Evolutionary conservation across 2,113 vertebrate species (phyloP).

Genomic region (Phrynosoma platyrhinos): DNA sequence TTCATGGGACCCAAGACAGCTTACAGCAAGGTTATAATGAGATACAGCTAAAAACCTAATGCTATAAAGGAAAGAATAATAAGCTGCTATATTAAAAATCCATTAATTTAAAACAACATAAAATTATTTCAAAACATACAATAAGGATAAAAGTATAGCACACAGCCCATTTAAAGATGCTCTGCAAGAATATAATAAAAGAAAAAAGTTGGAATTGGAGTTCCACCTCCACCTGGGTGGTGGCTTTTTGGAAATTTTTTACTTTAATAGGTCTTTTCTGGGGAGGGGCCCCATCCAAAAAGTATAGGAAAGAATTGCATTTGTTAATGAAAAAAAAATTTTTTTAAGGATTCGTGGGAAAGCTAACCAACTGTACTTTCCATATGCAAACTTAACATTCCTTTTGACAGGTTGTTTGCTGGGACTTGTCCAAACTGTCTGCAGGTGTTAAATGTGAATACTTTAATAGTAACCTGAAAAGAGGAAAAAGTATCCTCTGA

Average conservation of each 20-base stretch:
- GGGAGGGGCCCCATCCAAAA: slow-evolving; percentile 28
- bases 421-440: slow-evolving; percentile 68
- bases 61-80: too few relatives aligned
- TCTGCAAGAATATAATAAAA: too few relatives aligned
- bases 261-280: neutral
- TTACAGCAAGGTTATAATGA: too few relatives aligned
- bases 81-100: too few relatives aligned
- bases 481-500: slow-evolving; percentile 46
- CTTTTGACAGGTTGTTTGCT: slow-evolving; percentile 67
- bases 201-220: neutral
- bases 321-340: slow-evolving; percentile 40
- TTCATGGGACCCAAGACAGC: too few relatives aligned
- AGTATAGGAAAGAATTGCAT: neutral
- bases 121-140: too few relatives aligned
- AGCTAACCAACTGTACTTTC: slow-evolving; percentile 53
- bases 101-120: too few relatives aligned
- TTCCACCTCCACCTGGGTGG: neutral
- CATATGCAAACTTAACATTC: slow-evolving; percentile 62
- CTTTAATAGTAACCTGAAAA: slow-evolving; percentile 55
- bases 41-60: too few relatives aligned
- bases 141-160: too few relatives aligned
- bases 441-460: slow-evolving; percentile 62
- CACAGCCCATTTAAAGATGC: too few relatives aligned
- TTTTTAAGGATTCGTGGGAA: slow-evolving; percentile 64
- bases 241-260: neutral